Conservation (phyloP, 2,113 vertebrate species). For the Paedocypris sp. region DNA sequence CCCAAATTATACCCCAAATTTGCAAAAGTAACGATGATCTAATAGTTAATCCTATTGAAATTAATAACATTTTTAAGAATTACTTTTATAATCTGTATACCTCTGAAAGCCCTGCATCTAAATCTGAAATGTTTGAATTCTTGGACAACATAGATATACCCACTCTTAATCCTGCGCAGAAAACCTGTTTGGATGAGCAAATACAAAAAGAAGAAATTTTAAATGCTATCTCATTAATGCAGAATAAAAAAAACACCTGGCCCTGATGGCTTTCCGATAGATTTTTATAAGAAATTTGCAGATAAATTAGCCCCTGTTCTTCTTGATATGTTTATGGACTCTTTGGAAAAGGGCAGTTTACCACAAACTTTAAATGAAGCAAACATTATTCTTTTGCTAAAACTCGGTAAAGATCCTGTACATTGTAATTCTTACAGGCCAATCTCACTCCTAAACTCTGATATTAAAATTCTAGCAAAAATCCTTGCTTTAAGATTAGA, state of each 20-base stretch:
- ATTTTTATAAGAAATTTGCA: neutral
- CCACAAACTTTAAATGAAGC: neutral
- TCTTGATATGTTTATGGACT: neutral
- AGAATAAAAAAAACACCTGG: neutral
- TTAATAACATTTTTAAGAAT: neutral
- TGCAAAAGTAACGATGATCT: neutral
- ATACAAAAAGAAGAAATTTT: slow-evolving; percentile 3
- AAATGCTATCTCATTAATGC: neutral
- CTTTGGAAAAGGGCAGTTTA: neutral
- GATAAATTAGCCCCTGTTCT: neutral
- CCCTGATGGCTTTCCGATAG: neutral
- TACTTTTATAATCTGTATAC: neutral
- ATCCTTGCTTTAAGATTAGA: neutral
- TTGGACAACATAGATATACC: neutral
- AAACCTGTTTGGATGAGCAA: neutral
- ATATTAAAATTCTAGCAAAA: neutral
- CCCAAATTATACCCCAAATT: neutral
- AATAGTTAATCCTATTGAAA: neutral
- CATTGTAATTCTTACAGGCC: neutral
- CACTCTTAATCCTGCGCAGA: neutral
- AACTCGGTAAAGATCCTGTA: neutral
- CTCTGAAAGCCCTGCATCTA: neutral
- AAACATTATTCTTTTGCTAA: neutral
- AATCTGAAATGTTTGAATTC: neutral
- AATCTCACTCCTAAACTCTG: neutral